Evolutionary conservation across 2,113 vertebrate genomes (phyloP), one percentile per base, ranked within the genome.

Genomic region (Callipepla squamata): DNA sequence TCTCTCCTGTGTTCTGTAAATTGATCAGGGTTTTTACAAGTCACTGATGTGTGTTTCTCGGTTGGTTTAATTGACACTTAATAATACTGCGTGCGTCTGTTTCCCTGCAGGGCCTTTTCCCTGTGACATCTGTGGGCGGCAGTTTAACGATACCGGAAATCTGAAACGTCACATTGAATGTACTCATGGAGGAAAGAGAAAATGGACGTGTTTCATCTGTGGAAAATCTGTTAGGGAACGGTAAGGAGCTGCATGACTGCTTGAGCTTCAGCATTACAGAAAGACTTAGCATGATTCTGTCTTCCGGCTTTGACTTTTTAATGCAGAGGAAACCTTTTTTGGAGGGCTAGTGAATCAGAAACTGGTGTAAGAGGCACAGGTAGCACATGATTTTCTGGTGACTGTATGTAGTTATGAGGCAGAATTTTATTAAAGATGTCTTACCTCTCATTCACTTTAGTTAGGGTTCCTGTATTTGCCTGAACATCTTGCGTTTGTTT

Each of bases 121-220:
- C 12, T 99, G 99, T 97, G 98, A 99, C 85, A 99, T 99, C 93
- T 99, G 99, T 92, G 99, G 99, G 26, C 98, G 99, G 18, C 98
- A 99, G 67, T 99, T 99, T 89, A 99, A 99, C 51, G 99, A 99
- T 96, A 99, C 99, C 1, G 99, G 99, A 62, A 99, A 99, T 97
- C 97, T 99, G 90, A 99, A 99, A 86, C 98, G 99, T 65, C 99
- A 99, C 94, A 98, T 99, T 20, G 99, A 99, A 94, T 99, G 99
- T 93, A 99, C 99, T 50, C 99, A 99, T 16, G 99, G 99, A 75
- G 99, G 99, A 63, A 99, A 99, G 94, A 98, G 99, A 69, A 99
- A 99, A 90, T 99, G 99, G 99, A 99, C 98, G 1, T 99, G 99
- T 96, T 98, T 98, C 89, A 97, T 99, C 85, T 99, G 99, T 94